phyloP scores from a whole-genome alignment of 1,140 invertebrate species.

The Oscheius sp. region DNA sequence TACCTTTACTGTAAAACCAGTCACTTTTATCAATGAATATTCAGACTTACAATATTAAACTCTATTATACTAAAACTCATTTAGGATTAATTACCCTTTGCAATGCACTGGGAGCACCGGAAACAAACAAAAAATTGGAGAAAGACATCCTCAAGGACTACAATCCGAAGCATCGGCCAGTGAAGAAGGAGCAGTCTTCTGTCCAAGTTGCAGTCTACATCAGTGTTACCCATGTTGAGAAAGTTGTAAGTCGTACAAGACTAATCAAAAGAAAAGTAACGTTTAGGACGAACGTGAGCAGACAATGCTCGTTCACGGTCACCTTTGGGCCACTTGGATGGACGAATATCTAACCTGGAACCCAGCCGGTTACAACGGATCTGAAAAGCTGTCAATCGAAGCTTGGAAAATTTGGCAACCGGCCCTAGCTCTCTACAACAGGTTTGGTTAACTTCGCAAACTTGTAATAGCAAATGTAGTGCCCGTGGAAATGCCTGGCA shows the following conservation, averaged over 20 bases:
- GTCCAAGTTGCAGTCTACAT: slow-evolving; percentile 36
- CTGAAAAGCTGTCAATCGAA: slow-evolving; percentile 46
- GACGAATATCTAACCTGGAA: slow-evolving; percentile 58
- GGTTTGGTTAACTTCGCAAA: slow-evolving; percentile 18
- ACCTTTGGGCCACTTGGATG: slow-evolving; percentile 51
- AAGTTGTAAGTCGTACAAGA: slow-evolving; percentile 36
- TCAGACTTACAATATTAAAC: too few species aligned
- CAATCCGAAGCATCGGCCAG: slow-evolving; percentile 42
- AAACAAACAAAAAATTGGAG: slow-evolving; percentile 35
- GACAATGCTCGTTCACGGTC: slow-evolving; percentile 56
- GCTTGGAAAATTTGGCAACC: slow-evolving; percentile 59
- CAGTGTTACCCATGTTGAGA: slow-evolving; percentile 42
- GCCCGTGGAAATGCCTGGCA: slow-evolving; percentile 54
- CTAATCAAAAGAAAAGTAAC: not conserved
- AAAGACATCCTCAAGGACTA: slow-evolving; percentile 27
- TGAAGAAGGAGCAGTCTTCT: slow-evolving; percentile 34
- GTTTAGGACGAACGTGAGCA: slow-evolving; percentile 55
- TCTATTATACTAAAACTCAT: too few species aligned
- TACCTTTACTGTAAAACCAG: too few species aligned
- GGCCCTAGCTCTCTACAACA: slow-evolving; percentile 58
- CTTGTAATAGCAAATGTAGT: not conserved
- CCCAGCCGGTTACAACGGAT: slow-evolving; percentile 50
- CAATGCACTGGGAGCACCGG: too few species aligned
- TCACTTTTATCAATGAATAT: too few species aligned
- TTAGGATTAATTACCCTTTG: too few species aligned